Base-by-base conservation (phyloP, 2,797 vertebrate species). In the Leuciscus waleckii region DNA sequence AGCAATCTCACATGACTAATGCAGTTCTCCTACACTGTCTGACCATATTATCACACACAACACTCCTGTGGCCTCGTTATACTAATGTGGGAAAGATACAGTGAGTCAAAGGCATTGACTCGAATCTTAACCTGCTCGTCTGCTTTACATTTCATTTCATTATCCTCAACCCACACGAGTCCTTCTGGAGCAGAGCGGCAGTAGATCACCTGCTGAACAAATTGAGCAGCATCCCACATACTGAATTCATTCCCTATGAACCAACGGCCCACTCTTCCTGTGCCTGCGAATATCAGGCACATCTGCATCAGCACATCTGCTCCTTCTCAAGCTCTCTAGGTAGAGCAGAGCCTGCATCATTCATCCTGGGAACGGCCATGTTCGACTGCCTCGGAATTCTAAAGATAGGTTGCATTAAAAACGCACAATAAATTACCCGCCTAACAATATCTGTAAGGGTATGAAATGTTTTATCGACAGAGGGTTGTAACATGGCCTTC, bases 221-320 rank as follows among this genome's bases (percentile, higher is more conserved):
- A 92, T 91, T 89, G 90, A 79, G 89, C 89, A 89, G 84, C 46
- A 65, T 94, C 88, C 88, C 85, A 84, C 89, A 93, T 90, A 92
- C 85, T 90, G 86, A 87, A 88, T 90, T 92, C 92, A 94, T 92
- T 93, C 92, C 93, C 91, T 90, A 89, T 85, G 85, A 73, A 84
- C 46, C 46, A 49, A 49, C 46, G 46, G 46, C 46, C 90, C 86
- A 35, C 83, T 88, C 63, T 70, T 79, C 54, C 81, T 58, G 41
- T 73, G 63, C 54, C 80, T 76, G 76, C n/a, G 26, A 90, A 88
- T 71, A 77, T 88, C 77, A 61, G 75, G 91, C 91, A 94, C 94
- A 94, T 95, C 93, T 96, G 93, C 92, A 85, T 75, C 71, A 46
- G 85, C 92, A 93, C 95, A 96, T 96, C 94, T 96, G 95, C 93